Conservation (phyloP, 2,113 vertebrate species). For the Tetrax tetrax region DNA sequence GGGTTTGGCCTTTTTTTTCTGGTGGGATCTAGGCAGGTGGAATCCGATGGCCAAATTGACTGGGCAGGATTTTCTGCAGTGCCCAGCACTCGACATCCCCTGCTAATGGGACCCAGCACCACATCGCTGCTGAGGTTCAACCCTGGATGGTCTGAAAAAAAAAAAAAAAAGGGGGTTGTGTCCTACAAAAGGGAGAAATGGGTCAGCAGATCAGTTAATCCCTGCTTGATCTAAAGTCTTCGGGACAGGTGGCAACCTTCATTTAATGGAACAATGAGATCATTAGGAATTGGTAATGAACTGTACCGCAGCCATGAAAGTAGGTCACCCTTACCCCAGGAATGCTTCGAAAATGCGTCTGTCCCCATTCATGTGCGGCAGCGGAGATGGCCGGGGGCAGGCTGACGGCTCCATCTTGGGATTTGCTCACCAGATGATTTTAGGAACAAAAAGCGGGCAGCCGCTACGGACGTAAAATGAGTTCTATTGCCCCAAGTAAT, state of each 20-base stretch:
- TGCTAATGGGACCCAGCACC: not conserved
- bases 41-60: not conserved
- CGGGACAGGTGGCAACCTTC: conserved; percentile 55
- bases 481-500: not conserved
- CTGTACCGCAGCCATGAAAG: not conserved
- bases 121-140: not conserved
- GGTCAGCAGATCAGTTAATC: conserved; percentile 40
- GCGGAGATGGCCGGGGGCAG: conserved; percentile 25
- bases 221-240: conserved; percentile 52
- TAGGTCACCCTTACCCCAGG: conserved; percentile 52
- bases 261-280: conserved; percentile 63
- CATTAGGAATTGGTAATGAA: conserved; percentile 59
- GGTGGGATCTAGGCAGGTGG: not conserved
- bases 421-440: not conserved
- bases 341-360: not conserved
- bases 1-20: not conserved
- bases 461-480: rapidly evolving
- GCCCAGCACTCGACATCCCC: not conserved
- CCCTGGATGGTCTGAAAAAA: not conserved
- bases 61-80: not conserved
- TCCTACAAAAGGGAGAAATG: conserved; percentile 43
- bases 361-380: not conserved
- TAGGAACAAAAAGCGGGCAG: not conserved
- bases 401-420: not conserved
- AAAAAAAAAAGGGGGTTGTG: not conserved